Base-by-base conservation (phyloP, 2,797 vertebrate species). In the Clarias pachynema region DNA sequence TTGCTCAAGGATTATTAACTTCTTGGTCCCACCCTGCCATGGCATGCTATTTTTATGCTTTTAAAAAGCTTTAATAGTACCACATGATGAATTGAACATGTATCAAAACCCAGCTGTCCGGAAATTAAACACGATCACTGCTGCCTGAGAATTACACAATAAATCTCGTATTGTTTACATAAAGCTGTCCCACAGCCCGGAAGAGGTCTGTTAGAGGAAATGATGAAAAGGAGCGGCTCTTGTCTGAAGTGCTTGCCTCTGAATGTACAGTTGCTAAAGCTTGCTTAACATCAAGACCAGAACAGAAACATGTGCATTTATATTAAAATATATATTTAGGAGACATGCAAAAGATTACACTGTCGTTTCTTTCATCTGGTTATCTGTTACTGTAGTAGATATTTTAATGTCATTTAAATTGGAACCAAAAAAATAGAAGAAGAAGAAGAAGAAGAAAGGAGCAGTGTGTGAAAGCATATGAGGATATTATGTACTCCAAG, bases 171-270 rank as follows among this genome's bases (percentile, higher is more conserved):
- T 75, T 84, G 85, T 88, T 88, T 90, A 90, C 77, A 87, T 69
- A 57, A 86, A 60, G 49, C 31, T 69, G 85, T 56, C 83, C 40
- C 37, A 60, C 34, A 77, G 86, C 89, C 86, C 89, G 89, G 89
- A 90, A 90, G 87, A 84, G 72, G 49, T 81, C 85, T 81, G 83
- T 86, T 89, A 86, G 59, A 85, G 87, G 85, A 89, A 90, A 90
- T 86, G 79, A 87, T 79, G 83, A 83, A 80, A 74, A 84, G 70
- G 60, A 84, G 69, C n/a, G 40, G 70, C 44, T 77, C 62, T 73
- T 34, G 18, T 81, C 75, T 84, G 31, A 84, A 80, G 68, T 65
- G 59, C 59, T 72, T 18, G 20, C 4, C 31, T 81, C 31, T 53
- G 34, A 74, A 49, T 59, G 31, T 20, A 66, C 66, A 26, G 59